A percentile compares a stretch with the other conserved stretches of the same genome.
Conservation (phyloP, 2,797 vertebrate species). For the Premnoplex brunnescens region DNA sequence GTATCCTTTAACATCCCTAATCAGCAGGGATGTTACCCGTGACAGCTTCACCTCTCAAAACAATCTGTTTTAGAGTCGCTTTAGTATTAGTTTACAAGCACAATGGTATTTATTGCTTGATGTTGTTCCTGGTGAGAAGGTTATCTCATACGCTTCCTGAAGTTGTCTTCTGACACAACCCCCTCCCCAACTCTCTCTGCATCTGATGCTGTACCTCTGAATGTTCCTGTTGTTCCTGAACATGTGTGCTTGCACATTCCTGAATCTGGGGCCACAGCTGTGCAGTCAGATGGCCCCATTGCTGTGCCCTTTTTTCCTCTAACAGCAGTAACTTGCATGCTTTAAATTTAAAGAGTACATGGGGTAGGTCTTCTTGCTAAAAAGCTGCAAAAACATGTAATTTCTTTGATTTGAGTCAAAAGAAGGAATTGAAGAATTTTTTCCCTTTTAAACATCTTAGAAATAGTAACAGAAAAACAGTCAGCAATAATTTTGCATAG, state of each 20-base stretch:
- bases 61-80: not conserved
- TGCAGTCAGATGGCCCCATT: conserved; percentile 41
- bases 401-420: not conserved
- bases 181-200: not conserved
- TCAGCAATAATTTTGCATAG: not conserved
- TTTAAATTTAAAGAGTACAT: not conserved
- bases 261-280: not conserved
- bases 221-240: conserved; percentile 46
- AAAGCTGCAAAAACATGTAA: not conserved
- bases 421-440: not conserved
- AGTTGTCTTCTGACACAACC: not conserved
- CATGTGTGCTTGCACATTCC: conserved; percentile 38
- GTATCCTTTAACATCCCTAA: not conserved
- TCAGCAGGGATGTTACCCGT: not conserved
- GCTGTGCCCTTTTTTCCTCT: not conserved
- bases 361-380: not conserved
- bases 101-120: not conserved
- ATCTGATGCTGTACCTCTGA: conserved; percentile 2
- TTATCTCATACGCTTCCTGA: not conserved
- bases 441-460: not conserved
- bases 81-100: not conserved
- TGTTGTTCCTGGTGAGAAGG: not conserved
- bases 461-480: not conserved
- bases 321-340: not conserved
- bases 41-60: not conserved